Percentiles rank a stretch among this genome's conserved stretches.
Conservation (phyloP, 2,888 invertebrate species). For the Papilio protenor region DNA sequence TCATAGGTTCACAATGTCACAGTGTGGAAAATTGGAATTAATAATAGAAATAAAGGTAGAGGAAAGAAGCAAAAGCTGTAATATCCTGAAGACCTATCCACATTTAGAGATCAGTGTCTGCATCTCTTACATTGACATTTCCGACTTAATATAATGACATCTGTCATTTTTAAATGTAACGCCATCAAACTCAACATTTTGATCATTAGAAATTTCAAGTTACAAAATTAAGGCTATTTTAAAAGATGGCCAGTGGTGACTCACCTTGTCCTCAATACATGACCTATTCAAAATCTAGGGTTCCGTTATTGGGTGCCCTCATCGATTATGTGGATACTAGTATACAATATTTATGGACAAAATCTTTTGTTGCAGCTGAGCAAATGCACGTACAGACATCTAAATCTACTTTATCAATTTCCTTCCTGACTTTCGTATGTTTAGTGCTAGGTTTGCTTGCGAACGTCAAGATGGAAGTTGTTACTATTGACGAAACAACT, state of each 20-base stretch:
- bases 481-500: constrained; percentile 65
- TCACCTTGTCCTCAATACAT: constrained; percentile 57
- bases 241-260: constrained; percentile 58
- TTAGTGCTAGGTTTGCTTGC: constrained; percentile 65
- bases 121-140: neutral
- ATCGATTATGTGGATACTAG: constrained; percentile 73
- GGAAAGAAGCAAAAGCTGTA: no score
- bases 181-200: neutral
- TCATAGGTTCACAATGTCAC: no score
- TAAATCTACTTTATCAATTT: constrained; percentile 61
- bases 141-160: neutral
- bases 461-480: constrained; percentile 76
- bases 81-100: no score
- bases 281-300: constrained; percentile 67
- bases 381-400: constrained; percentile 60
- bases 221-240: constrained; percentile 12
- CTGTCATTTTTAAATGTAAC: neutral
- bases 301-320: constrained; percentile 70
- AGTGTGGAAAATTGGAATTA: no score
- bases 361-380: constrained; percentile 64
- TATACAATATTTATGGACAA: constrained; percentile 61
- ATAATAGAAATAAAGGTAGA: no score
- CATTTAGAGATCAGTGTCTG: neutral
- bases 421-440: constrained; percentile 66
- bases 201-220: neutral